These are phyloP conservation scores for Heliconius cydno DNA, from an alignment of 2,888 invertebrate genomes.

Conservation along the genomic window DNA sequence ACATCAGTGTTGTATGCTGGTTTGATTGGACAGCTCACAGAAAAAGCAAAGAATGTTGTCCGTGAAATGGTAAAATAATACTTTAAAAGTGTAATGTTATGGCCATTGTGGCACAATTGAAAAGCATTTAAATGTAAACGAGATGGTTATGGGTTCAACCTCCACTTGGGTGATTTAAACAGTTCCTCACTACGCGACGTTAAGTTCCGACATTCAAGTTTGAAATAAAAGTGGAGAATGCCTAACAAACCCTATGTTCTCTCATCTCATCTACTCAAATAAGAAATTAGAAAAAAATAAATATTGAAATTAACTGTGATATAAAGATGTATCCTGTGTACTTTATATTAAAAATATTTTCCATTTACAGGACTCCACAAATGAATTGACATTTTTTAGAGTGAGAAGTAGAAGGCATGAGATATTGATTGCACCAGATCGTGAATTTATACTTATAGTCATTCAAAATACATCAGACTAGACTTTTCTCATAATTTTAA, in stretches of 20 bases:
- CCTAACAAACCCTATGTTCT: too few species aligned
- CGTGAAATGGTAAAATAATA: slow-evolving; percentile 88
- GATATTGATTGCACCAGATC: slow-evolving; percentile 98
- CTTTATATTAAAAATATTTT: neutral
- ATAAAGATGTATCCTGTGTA: neutral
- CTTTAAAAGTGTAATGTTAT: slow-evolving; percentile 40
- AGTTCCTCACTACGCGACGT: too few species aligned
- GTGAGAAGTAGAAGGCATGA: slow-evolving; percentile 98
- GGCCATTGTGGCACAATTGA: too few species aligned
- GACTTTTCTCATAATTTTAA: slow-evolving; percentile 30
- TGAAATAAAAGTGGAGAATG: too few species aligned
- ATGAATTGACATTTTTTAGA: slow-evolving; percentile 97
- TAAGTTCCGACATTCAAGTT: too few species aligned
- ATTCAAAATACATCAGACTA: slow-evolving; percentile 91
- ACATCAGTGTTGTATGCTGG: slow-evolving; percentile 98
- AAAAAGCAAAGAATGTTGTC: slow-evolving; percentile 96
- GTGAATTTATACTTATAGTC: slow-evolving; percentile 96
- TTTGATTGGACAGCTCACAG: slow-evolving; percentile 94
- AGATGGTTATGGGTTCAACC: too few species aligned
- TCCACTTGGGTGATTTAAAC: too few species aligned
- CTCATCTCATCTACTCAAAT: too few species aligned
- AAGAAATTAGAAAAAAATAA: neutral
- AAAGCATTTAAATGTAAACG: too few species aligned
- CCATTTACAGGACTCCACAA: slow-evolving; percentile 91
- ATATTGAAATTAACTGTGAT: neutral